A percentile compares a stretch with the other conserved stretches of the same genome.
Evolutionary conservation across 2,797 vertebrate genomes (phyloP).

Genomic region (Philypnodon macrostomus): DNA sequence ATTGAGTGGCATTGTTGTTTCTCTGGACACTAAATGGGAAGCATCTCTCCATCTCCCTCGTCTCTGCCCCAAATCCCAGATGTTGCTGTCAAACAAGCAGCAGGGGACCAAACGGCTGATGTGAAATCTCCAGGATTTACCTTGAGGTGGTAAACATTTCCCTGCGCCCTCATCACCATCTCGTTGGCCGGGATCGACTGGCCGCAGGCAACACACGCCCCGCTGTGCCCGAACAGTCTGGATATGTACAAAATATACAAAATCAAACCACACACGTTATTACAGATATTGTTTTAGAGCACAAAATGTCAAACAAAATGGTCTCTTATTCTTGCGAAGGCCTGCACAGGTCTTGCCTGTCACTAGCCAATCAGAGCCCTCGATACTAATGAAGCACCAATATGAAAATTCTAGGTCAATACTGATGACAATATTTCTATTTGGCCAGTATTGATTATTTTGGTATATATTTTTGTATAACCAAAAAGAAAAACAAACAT

Average conservation of each 20-base stretch:
- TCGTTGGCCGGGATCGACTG: slow-evolving; percentile 85
- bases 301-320: slow-evolving; percentile 15
- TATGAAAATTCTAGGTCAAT: too few species aligned
- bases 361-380: too few species aligned
- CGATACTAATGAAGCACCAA: too few species aligned
- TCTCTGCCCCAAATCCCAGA: slow-evolving; percentile 30
- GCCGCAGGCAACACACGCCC: slow-evolving; percentile 80
- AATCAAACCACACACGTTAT: slow-evolving; percentile 38
- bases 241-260: too few species aligned
- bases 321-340: too few species aligned
- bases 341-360: too few species aligned
- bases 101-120: slow-evolving; percentile 16
- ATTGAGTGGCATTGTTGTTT: not conserved
- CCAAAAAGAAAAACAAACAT: too few species aligned
- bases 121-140: slow-evolving; percentile 57
- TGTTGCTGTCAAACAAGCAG: slow-evolving; percentile 39
- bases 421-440: too few species aligned
- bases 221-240: slow-evolving; percentile 83
- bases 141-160: slow-evolving; percentile 84
- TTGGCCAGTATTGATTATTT: too few species aligned
- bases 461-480: too few species aligned
- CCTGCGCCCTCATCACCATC: slow-evolving; percentile 85
- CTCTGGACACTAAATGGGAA: not conserved
- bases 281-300: slow-evolving; percentile 12
- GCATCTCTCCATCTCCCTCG: not conserved